phyloP scores from a whole-genome alignment of 2,888 invertebrate genomes.

The Ernsta delagoae region DNA sequence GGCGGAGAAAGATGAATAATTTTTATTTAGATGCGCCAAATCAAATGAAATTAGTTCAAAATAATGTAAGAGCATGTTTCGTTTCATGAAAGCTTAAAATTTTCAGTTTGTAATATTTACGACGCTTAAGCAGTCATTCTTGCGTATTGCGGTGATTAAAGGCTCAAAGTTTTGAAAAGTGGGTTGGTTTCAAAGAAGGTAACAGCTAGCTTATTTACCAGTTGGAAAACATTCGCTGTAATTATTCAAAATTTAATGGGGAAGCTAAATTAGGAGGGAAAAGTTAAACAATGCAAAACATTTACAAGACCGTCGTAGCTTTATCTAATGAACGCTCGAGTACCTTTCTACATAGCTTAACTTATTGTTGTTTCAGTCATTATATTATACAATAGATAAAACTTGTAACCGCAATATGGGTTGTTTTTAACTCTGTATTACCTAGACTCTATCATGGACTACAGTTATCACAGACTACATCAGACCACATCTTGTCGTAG shows the following conservation, averaged over 20 bases:
- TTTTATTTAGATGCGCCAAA: no score
- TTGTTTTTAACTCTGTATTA: no score
- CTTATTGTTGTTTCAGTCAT: no score
- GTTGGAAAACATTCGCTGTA: slow-evolving; percentile 15
- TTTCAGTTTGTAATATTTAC: slow-evolving; percentile 4
- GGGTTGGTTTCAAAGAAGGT: slow-evolving; percentile 24
- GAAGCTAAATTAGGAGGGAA: slow-evolving; percentile 17
- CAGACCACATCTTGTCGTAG: no score
- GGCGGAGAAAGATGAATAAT: no score
- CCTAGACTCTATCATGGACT: no score
- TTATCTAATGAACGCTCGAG: slow-evolving; percentile 13
- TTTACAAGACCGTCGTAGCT: slow-evolving; percentile 3
- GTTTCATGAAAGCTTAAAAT: slow-evolving; percentile 8
- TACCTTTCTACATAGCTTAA: not conserved
- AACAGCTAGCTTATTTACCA: slow-evolving; percentile 16
- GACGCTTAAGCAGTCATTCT: slow-evolving; percentile 9
- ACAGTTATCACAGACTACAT: no score
- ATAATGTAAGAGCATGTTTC: not conserved
- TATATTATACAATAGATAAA: no score
- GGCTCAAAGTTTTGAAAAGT: slow-evolving; percentile 21
- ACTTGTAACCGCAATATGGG: no score
- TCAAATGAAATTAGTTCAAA: no score
- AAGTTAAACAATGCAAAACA: slow-evolving; percentile 21
- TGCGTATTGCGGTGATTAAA: slow-evolving; percentile 4
- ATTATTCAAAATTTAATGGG: slow-evolving; percentile 23